These are phyloP conservation scores for Euthynnus affinis DNA, from an alignment of 2,797 vertebrate species.

Conservation along the genomic window DNA sequence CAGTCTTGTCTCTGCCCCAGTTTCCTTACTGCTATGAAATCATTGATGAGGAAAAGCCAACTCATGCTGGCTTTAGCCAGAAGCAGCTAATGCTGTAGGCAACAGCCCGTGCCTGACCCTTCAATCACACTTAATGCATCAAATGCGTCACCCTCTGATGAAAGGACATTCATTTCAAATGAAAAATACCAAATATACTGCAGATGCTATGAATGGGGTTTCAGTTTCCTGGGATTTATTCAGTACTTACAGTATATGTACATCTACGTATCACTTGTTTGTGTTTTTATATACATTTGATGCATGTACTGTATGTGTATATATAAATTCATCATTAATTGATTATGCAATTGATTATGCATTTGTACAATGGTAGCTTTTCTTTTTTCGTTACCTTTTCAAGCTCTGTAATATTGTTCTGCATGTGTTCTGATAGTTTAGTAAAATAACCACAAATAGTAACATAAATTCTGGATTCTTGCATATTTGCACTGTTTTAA, in stretches of 20 bases:
- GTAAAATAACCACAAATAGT: neutral
- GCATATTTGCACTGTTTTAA: neutral
- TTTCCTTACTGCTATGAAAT: conserved; percentile 69
- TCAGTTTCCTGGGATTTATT: conserved; percentile 17
- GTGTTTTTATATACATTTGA: neutral
- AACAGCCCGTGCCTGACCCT: conserved; percentile 63
- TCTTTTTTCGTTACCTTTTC: neutral
- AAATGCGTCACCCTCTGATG: conserved; percentile 59
- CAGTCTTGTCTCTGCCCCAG: conserved; percentile 67
- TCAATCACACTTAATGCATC: conserved; percentile 70
- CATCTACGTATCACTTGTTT: neutral
- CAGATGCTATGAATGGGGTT: conserved; percentile 26
- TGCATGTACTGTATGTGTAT: neutral
- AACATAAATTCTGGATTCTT: neutral
- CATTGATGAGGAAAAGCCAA: conserved; percentile 75
- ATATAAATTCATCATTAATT: neutral
- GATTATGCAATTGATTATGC: neutral
- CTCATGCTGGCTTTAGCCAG: conserved; percentile 64
- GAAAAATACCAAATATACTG: conserved; percentile 39
- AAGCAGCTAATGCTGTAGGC: conserved; percentile 65
- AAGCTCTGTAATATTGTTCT: neutral
- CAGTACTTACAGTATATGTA: neutral
- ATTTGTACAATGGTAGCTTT: neutral
- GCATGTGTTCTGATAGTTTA: neutral
- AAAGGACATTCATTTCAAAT: conserved; percentile 53